Conservation (phyloP, 2,113 vertebrate species). For the Lethenteron reissneri region DNA sequence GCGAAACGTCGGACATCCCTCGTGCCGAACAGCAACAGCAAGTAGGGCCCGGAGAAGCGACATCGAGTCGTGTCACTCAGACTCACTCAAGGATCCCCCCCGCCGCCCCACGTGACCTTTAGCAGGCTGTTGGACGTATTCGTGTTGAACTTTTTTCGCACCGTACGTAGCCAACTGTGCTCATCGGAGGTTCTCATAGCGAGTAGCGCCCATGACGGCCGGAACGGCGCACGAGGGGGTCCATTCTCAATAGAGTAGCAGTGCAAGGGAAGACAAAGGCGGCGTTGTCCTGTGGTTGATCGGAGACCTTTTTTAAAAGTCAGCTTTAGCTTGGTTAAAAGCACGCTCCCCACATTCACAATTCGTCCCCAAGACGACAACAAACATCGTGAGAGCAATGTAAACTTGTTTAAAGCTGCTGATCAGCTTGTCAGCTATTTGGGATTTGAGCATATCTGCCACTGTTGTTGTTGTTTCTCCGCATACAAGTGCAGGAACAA, state of each 20-base stretch:
- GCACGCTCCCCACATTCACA: not conserved
- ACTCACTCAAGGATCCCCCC: no score
- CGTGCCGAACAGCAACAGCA: no score
- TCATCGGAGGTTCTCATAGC: no score
- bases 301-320: not conserved
- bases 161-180: no score
- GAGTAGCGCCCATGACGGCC: no score
- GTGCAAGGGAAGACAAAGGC: not conserved
- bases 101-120: no score
- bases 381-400: not conserved
- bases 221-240: no score
- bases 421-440: slow-evolving; percentile 2
- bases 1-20: no score
- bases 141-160: no score
- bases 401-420: not conserved
- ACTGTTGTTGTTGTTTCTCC: not conserved
- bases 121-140: no score
- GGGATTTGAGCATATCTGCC: slow-evolving; percentile 2
- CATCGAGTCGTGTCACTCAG: no score
- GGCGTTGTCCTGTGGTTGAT: not conserved
- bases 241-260: not conserved
- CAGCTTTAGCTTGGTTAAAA: not conserved
- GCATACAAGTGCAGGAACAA: not conserved
- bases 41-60: no score
- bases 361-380: not conserved